These are phyloP conservation scores for Aporophyla nigra DNA, from an alignment of 2,888 invertebrate species.

Conservation along the genomic window DNA sequence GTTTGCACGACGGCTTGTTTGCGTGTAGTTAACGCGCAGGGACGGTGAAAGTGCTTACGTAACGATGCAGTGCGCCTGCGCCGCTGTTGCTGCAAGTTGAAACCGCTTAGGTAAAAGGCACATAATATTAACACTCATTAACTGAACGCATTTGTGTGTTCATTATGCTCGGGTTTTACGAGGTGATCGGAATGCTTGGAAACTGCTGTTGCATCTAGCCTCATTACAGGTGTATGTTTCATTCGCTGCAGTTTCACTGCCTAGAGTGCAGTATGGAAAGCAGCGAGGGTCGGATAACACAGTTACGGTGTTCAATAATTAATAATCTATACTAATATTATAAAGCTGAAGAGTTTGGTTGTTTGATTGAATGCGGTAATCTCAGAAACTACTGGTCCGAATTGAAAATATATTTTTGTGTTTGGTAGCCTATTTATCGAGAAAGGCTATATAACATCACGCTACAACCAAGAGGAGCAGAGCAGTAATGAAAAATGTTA, in stretches of 20 bases:
- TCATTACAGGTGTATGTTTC: background rate
- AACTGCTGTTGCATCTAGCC: constrained; percentile 1
- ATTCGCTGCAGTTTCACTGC: background rate
- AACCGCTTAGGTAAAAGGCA: constrained; percentile 64
- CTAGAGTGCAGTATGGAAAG: background rate
- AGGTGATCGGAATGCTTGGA: constrained; percentile 14
- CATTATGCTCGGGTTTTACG: constrained; percentile 22
- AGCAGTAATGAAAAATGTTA: no score
- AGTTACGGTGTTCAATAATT: background rate
- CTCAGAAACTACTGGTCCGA: no score
- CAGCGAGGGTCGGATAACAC: background rate
- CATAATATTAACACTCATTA: constrained; percentile 49
- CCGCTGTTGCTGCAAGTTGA: constrained; percentile 75
- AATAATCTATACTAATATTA: no score
- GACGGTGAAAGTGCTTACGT: constrained; percentile 88
- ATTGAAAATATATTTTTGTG: no score
- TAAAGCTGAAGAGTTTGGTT: no score
- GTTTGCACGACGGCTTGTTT: constrained; percentile 62
- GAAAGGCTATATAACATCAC: no score
- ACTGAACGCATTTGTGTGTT: constrained; percentile 17
- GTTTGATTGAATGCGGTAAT: no score
- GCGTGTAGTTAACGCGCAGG: constrained; percentile 72
- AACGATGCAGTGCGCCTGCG: constrained; percentile 78
- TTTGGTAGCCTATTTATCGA: no score
- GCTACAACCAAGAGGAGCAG: no score